Conservation (phyloP, 2,797 vertebrate genomes). For the Setipinna tenuifilis region DNA sequence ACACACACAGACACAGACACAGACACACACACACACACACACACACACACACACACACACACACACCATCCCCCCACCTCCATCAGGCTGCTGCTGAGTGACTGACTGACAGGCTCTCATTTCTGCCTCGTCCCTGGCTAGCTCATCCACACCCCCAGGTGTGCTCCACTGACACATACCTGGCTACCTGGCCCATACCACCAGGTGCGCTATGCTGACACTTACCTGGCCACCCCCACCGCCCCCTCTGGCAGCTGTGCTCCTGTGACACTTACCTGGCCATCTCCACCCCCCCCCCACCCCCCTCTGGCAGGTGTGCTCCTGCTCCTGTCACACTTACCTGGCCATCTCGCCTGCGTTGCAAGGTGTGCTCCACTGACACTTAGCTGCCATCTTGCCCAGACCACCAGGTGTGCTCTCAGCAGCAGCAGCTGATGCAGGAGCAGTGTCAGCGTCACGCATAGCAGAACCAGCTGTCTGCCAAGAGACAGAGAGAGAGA, state of each 20-base stretch:
- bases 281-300: not conserved
- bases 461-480: too few species aligned
- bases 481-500: not conserved
- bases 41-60: too few species aligned
- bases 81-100: conserved; percentile 28
- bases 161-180: conserved; percentile 9
- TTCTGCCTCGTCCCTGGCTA: not conserved
- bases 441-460: too few species aligned
- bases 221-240: too few species aligned
- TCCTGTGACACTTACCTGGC: conserved; percentile 9
- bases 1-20: too few species aligned
- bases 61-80: not conserved
- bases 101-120: not conserved
- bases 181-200: not conserved
- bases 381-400: not conserved
- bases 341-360: not conserved
- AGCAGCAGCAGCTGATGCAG: not conserved
- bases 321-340: conserved; percentile 13
- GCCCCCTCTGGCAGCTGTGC: too few species aligned
- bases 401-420: not conserved
- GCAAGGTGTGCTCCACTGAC: not conserved
- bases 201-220: conserved; percentile 40
- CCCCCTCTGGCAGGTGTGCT: too few species aligned
- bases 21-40: too few species aligned
- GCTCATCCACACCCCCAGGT: too few species aligned